Evolutionary conservation across 2,113 vertebrate species (phyloP).

Genomic region (Centropristis striata): DNA sequence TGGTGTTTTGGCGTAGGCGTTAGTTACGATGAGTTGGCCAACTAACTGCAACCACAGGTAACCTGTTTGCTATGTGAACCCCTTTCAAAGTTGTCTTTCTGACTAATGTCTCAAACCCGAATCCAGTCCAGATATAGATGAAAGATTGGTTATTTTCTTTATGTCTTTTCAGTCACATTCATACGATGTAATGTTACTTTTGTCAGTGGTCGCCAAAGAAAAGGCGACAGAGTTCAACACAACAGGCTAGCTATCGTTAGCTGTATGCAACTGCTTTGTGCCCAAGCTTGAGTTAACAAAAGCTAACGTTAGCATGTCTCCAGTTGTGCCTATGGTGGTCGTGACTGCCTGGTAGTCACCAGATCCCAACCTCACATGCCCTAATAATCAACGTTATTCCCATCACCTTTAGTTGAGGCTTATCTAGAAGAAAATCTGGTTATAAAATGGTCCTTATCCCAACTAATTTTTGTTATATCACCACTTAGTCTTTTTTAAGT

Average conservation of each 20-base stretch:
- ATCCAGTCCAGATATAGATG: too few species aligned
- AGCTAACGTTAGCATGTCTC: constrained; percentile 78
- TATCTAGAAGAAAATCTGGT: neutral
- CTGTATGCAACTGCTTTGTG: constrained; percentile 80
- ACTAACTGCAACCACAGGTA: constrained; percentile 66
- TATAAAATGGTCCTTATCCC: constrained; percentile 10
- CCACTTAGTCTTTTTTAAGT: neutral
- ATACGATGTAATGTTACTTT: constrained; percentile 23
- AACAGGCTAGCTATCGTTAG: constrained; percentile 79
- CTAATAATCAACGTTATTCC: neutral
- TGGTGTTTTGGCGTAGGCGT: constrained; percentile 37
- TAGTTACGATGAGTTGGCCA: constrained; percentile 66
- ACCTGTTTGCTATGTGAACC: constrained; percentile 77
- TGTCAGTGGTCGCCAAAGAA: constrained; percentile 42
- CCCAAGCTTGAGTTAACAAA: constrained; percentile 78
- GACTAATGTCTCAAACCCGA: neutral
- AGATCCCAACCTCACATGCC: constrained; percentile 34
- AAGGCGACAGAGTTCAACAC: constrained; percentile 71
- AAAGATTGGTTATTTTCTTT: fast-evolving
- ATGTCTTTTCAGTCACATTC: neutral
- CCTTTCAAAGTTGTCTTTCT: constrained; percentile 63
- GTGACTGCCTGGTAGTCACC: constrained; percentile 47
- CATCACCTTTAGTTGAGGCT: neutral
- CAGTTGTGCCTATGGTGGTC: constrained; percentile 58
- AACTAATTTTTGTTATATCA: neutral